Conservation (phyloP, 1,140 invertebrate genomes). For the Drosophila baimaii region DNA sequence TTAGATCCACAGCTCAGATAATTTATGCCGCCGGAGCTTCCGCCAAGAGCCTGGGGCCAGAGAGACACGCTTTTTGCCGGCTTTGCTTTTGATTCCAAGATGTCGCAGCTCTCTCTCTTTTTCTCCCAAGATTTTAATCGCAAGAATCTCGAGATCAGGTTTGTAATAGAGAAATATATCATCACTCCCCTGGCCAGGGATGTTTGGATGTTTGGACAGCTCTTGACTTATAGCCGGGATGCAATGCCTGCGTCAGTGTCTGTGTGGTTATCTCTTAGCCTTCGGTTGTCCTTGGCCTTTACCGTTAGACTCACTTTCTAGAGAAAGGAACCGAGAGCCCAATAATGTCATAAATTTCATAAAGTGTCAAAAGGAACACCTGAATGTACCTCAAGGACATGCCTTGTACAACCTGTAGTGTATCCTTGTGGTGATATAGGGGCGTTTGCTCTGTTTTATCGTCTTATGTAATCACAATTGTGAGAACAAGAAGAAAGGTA, state of each 20-base stretch:
- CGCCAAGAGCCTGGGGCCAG: background rate
- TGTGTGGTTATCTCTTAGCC: conserved; percentile 19
- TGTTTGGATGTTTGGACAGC: conserved; percentile 70
- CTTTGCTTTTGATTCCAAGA: conserved; percentile 68
- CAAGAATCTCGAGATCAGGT: conserved; percentile 18
- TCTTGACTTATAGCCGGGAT: conserved; percentile 35
- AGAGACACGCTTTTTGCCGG: conserved; percentile 47
- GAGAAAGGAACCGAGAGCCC: conserved; percentile 47
- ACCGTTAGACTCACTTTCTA: conserved; percentile 75
- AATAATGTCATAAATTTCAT: conserved; percentile 83
- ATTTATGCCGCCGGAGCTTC: conserved; percentile 65
- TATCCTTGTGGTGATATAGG: conserved; percentile 36
- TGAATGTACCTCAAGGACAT: conserved; percentile 54
- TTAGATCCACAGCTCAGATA: conserved; percentile 70
- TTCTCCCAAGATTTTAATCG: conserved; percentile 49
- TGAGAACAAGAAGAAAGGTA: conserved; percentile 7
- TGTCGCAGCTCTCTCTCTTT: conserved; percentile 48
- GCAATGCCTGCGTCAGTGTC: conserved; percentile 1
- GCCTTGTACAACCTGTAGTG: background rate
- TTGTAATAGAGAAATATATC: conserved; percentile 81
- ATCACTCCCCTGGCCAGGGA: conserved; percentile 28
- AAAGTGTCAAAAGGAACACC: conserved; percentile 81
- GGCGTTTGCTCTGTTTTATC: conserved; percentile 59
- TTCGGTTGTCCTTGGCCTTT: conserved; percentile 60
- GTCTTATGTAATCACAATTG: conserved; percentile 23